Evolutionary conservation across 2,888 invertebrate genomes (phyloP).

Genomic region (Philereme vetulata): DNA sequence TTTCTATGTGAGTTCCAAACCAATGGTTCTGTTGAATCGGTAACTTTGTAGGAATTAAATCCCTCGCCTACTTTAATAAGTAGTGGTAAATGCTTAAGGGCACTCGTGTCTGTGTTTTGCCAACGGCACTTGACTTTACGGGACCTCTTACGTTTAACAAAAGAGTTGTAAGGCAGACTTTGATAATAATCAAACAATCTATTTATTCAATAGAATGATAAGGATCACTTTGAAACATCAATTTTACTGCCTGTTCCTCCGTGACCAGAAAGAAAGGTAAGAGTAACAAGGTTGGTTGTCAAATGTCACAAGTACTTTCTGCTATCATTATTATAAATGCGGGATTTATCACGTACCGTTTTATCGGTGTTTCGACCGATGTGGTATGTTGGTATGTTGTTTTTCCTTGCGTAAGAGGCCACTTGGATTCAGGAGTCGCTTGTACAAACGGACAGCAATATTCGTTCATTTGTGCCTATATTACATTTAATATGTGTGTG

Average conservation of each 20-base stretch:
- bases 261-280: too few species aligned
- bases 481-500: conserved; percentile 63
- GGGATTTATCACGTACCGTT: too few species aligned
- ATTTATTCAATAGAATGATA: too few species aligned
- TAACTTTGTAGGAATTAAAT: conserved; percentile 69
- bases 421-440: conserved; percentile 13
- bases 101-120: conserved; percentile 44
- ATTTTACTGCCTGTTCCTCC: too few species aligned
- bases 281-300: too few species aligned
- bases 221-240: too few species aligned
- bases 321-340: too few species aligned
- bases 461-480: conserved; percentile 77
- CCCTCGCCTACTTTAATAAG: conserved; percentile 73
- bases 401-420: conserved; percentile 1
- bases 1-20: conserved; percentile 23
- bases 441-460: conserved; percentile 39
- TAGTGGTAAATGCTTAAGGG: conserved; percentile 63
- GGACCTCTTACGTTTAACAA: neutral
- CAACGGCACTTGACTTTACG: conserved; percentile 13
- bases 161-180: neutral
- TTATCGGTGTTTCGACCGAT: too few species aligned
- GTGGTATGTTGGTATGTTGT: neutral
- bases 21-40: conserved; percentile 33
- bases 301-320: neutral
- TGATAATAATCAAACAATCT: too few species aligned